Base-by-base conservation (phyloP, 2,113 vertebrate genomes). In the Pseudorectes ferrugineus region DNA sequence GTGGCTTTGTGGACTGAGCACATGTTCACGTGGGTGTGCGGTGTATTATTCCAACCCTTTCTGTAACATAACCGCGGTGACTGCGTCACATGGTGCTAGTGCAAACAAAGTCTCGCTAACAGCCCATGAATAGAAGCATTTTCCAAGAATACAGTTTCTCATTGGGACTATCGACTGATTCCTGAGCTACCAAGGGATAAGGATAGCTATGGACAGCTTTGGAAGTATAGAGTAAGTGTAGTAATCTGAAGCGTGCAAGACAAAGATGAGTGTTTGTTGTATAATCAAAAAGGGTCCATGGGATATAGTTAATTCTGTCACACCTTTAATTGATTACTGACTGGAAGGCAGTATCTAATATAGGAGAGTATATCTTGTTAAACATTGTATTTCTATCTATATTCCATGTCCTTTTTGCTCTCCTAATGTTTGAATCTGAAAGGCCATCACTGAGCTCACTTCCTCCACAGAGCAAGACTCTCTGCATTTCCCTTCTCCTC, bases 91-190 rank as follows among this genome's bases (percentile, higher is more conserved):
- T 70, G 93, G 72, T 70, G 92, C 92, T 70, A 95, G 78, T 80
- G 92, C 96, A 93, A 95, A 95, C 85, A 88, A 76, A 88, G 88
- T 90, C 94, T 92, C 9, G 0, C 88, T 94, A 96, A 83, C 94
- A 90, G 88, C 51, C 90, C 93, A 73, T 93, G 92, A 95, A 94
- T 66, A 92, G 85, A 93, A 71, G 82, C 90, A 85, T 96, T 95
- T 94, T 95, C 85, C 9, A 14, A 70, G 85, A 94, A 89, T 49
- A 82, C 20, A 13, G 85, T 45, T 96, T 93, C 82, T 82, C 75
- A 24, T 10, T 80, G 92, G 88, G 92, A 66, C 75, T 94, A 83
- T 43, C 1, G 1, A 70, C 75, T 76, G 49, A 74, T 66, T 88
- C 63, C 82, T 80, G 82, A 42, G 63, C 75, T 90, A 71, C 54